These are phyloP conservation scores for Spea multiplicata DNA, from an alignment of 2,113 vertebrate species.

Conservation along the genomic window DNA sequence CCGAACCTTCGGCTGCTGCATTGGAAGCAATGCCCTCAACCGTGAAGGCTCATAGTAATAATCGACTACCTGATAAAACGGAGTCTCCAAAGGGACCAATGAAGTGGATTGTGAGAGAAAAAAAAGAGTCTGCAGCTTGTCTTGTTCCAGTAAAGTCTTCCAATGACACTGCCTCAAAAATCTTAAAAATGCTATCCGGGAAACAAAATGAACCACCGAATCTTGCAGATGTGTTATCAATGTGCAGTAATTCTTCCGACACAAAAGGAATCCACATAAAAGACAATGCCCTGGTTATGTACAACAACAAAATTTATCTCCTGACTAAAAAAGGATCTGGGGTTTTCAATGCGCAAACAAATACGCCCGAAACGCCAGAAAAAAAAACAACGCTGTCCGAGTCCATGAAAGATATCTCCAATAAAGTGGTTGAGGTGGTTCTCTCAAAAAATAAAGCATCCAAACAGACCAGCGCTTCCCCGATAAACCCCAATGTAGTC, in stretches of 20 bases:
- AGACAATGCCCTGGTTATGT: constrained; percentile 79
- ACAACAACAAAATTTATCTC: constrained; percentile 77
- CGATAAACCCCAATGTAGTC: constrained; percentile 35
- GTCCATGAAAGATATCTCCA: constrained; percentile 58
- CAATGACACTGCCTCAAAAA: constrained; percentile 66
- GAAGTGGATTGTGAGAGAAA: constrained; percentile 81
- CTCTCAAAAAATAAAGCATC: constrained; percentile 62
- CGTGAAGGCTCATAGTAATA: background rate
- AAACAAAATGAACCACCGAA: constrained; percentile 52
- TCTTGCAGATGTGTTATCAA: constrained; percentile 50
- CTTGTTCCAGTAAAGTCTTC: constrained; percentile 69
- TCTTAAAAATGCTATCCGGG: constrained; percentile 66
- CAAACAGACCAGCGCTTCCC: constrained; percentile 48
- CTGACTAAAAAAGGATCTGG: constrained; percentile 69
- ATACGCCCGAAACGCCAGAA: background rate
- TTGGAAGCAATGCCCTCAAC: constrained; percentile 29
- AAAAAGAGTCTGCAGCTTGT: constrained; percentile 50
- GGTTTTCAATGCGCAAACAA: constrained; percentile 48
- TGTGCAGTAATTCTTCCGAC: constrained; percentile 44
- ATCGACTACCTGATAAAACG: constrained; percentile 33
- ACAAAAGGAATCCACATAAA: constrained; percentile 60
- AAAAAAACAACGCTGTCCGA: background rate
- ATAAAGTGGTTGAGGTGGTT: constrained; percentile 64
- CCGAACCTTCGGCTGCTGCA: constrained; percentile 45
- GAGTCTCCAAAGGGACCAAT: constrained; percentile 63